A percentile compares a stretch with the other conserved stretches of the same genome.
These are phyloP conservation scores for Leucania comma DNA, from an alignment of 2,888 invertebrate genomes.

Conservation along the genomic window DNA sequence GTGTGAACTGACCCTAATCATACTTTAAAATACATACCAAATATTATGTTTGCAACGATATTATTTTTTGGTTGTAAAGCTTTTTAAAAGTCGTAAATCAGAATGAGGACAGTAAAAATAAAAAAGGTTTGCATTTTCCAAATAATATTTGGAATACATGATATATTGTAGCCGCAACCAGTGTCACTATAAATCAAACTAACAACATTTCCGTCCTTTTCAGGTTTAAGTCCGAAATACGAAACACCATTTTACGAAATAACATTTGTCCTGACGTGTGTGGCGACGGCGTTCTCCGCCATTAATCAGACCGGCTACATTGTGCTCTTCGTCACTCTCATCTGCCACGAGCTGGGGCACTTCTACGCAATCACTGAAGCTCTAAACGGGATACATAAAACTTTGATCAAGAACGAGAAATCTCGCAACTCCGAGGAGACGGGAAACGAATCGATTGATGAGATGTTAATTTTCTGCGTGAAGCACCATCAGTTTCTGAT, in stretches of 20 bases:
- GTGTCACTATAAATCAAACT: slow-evolving; percentile 40
- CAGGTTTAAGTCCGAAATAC: slow-evolving; percentile 77
- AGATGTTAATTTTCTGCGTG: slow-evolving; percentile 74
- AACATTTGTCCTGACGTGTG: slow-evolving; percentile 71
- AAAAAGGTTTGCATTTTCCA: not conserved
- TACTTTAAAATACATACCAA: no score
- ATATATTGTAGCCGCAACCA: slow-evolving; percentile 2
- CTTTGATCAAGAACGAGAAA: slow-evolving; percentile 44
- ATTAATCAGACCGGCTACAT: slow-evolving; percentile 81
- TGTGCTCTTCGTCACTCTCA: slow-evolving; percentile 75
- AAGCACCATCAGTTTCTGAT: slow-evolving; percentile 78
- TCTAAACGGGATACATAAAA: slow-evolving; percentile 68
- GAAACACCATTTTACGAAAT: slow-evolving; percentile 77
- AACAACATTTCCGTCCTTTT: slow-evolving; percentile 34
- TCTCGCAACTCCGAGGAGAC: slow-evolving; percentile 23
- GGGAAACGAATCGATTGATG: slow-evolving; percentile 55
- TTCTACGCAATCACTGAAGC: slow-evolving; percentile 76
- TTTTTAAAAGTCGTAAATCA: slow-evolving; percentile 2
- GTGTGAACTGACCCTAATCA: no score
- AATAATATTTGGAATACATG: slow-evolving; percentile 7
- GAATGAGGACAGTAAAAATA: not conserved
- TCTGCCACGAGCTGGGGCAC: slow-evolving; percentile 78
- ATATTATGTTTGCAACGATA: not conserved
- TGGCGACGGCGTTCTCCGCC: slow-evolving; percentile 76
- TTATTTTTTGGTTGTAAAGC: not conserved